Conservation (phyloP, 2,888 invertebrate genomes). For the Tolmerus cingulatus region DNA sequence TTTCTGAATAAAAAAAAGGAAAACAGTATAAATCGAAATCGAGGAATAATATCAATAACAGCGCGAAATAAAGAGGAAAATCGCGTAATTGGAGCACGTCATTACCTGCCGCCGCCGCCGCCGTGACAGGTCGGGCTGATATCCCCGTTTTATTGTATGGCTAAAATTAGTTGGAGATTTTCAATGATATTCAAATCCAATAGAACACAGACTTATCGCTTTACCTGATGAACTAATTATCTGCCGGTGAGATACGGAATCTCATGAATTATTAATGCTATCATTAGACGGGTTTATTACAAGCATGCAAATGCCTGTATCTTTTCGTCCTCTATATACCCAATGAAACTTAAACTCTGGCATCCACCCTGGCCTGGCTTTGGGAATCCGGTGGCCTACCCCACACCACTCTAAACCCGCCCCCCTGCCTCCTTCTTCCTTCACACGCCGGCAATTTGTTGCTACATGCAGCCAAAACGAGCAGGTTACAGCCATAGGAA, state of each 20-base stretch:
- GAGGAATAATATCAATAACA: background rate
- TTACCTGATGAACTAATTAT: constrained; percentile 6
- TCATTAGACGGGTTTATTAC: constrained; percentile 5
- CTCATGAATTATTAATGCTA: constrained; percentile 10
- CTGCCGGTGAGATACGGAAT: background rate
- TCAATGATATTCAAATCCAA: background rate
- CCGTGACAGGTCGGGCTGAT: background rate
- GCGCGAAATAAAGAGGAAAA: background rate
- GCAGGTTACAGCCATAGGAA: background rate
- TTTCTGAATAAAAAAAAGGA: background rate
- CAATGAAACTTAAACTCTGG: background rate
- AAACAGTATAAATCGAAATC: background rate
- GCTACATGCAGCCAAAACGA: background rate
- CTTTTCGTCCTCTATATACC: background rate
- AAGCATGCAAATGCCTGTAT: constrained; percentile 1
- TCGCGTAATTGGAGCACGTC: background rate
- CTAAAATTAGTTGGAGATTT: background rate
- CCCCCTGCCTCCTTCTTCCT: background rate
- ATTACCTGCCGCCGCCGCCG: background rate
- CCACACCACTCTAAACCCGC: background rate
- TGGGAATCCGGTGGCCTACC: background rate
- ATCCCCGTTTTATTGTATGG: background rate
- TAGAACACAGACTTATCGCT: constrained; percentile 1
- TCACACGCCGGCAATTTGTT: background rate
- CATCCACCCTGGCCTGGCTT: background rate